Evolutionary conservation across 1,140 invertebrate genomes (phyloP).

Genomic region (Venturia canescens): DNA sequence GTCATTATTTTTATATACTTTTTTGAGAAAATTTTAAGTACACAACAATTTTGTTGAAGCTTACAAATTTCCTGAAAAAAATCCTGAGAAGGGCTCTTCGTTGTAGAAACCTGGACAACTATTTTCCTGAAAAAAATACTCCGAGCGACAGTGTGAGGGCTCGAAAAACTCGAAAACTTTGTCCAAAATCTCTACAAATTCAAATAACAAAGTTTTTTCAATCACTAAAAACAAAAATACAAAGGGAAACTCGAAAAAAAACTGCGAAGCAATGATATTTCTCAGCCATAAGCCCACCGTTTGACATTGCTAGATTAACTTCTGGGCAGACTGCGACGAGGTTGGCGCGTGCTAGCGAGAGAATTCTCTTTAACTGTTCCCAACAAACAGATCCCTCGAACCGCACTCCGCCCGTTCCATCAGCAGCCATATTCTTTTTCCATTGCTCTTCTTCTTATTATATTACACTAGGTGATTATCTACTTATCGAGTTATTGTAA

Average conservation of each 20-base stretch:
- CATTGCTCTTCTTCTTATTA: slow-evolving; percentile 20
- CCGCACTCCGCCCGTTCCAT: background rate
- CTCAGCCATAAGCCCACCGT: slow-evolving; percentile 32
- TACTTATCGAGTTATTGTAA: slow-evolving; percentile 47
- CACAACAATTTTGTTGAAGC: too few species aligned
- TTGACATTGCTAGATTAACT: slow-evolving; percentile 28
- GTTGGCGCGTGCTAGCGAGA: slow-evolving; percentile 42
- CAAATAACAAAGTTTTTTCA: too few species aligned
- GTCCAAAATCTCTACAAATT: too few species aligned
- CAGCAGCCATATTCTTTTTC: slow-evolving; percentile 1
- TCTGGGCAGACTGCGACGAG: background rate
- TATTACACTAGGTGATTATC: slow-evolving; percentile 43
- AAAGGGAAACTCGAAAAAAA: background rate
- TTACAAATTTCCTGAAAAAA: too few species aligned
- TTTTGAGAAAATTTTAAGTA: too few species aligned
- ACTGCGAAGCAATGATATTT: background rate
- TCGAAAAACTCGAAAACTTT: too few species aligned
- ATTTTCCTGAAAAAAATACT: too few species aligned
- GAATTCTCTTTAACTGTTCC: slow-evolving; percentile 29
- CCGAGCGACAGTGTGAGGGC: too few species aligned
- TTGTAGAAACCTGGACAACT: too few species aligned
- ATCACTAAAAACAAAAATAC: too few species aligned
- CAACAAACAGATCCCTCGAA: slow-evolving; percentile 37
- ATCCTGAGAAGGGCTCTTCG: too few species aligned
- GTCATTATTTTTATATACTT: too few species aligned